Percentiles rank a stretch among this genome's conserved stretches.
phyloP scores from a whole-genome alignment of 2,888 invertebrate species.

The Diarsia brunnea region DNA sequence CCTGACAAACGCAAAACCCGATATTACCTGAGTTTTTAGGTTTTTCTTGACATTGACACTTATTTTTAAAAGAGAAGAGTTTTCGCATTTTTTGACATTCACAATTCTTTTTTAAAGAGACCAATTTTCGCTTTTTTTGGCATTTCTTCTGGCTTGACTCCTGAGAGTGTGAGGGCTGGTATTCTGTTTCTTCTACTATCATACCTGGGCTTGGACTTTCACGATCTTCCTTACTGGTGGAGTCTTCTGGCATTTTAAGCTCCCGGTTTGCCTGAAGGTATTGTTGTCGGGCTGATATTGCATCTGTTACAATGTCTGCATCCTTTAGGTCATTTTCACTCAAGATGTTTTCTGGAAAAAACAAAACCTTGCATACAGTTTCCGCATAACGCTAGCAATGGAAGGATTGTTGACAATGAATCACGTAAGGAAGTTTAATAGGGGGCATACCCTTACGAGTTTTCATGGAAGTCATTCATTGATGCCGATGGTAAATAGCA shows the following conservation, averaged over 20 bases:
- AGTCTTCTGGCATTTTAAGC: background rate
- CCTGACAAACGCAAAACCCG: background rate
- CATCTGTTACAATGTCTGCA: background rate
- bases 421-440: too few relatives aligned
- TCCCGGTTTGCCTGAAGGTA: background rate
- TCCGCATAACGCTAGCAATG: background rate
- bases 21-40: background rate
- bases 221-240: background rate
- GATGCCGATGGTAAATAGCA: too few relatives aligned
- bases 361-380: background rate
- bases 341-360: background rate
- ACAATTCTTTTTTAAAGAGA: background rate
- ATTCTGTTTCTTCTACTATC: background rate
- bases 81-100: background rate
- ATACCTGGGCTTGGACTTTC: background rate
- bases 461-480: background rate
- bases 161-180: background rate
- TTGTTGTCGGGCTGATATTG: background rate
- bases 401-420: background rate
- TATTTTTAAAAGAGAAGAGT: background rate
- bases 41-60: background rate
- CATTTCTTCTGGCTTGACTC: background rate
- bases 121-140: background rate
- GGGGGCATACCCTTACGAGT: too few relatives aligned
- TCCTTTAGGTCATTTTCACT: background rate